These are phyloP conservation scores for Saccostrea cuccullata DNA, from an alignment of 1,140 invertebrate species.

Conservation along the genomic window DNA sequence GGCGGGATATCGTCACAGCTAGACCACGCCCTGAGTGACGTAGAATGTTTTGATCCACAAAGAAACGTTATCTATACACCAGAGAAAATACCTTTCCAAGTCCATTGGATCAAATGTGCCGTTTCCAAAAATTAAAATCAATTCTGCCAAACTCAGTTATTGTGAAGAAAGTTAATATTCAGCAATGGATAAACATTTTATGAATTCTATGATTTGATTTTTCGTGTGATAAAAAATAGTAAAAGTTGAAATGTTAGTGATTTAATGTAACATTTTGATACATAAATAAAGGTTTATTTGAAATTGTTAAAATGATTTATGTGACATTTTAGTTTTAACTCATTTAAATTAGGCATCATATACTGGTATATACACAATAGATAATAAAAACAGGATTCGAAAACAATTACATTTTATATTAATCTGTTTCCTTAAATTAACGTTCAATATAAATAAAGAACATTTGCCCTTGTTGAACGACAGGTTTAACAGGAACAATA, in stretches of 20 bases:
- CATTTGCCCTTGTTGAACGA: no score
- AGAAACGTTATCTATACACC: neutral
- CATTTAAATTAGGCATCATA: neutral
- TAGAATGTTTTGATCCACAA: neutral
- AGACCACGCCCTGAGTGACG: neutral
- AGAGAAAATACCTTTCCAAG: neutral
- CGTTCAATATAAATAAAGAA: neutral
- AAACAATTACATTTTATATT: no score
- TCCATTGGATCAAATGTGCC: constrained; percentile 10
- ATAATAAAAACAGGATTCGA: no score
- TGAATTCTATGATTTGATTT: no score
- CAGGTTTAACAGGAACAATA: no score
- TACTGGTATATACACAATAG: neutral
- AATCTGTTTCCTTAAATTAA: neutral
- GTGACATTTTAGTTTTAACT: neutral
- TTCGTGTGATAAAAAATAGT: no score
- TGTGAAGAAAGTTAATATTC: neutral
- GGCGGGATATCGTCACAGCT: neutral
- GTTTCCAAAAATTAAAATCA: neutral
- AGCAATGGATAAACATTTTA: neutral
- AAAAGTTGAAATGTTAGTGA: neutral
- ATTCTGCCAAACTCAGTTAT: neutral
- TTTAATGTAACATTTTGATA: neutral
- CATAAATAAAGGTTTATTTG: neutral
- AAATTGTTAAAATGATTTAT: neutral